These are phyloP conservation scores for Epinotia brunnichana DNA, from an alignment of 2,888 invertebrate species.

Conservation along the genomic window DNA sequence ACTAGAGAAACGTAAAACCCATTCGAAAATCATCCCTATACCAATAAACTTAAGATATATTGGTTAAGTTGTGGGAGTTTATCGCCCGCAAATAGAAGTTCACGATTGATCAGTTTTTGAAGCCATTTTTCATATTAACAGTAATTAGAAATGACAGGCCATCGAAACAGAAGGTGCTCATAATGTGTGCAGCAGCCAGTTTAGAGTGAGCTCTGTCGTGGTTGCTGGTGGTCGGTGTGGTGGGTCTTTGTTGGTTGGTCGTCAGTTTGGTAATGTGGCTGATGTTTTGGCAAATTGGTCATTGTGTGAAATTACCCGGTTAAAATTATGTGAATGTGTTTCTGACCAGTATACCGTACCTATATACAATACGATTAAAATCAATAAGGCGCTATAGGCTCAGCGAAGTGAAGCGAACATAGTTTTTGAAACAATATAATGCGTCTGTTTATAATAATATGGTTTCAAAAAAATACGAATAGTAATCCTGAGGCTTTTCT, in stretches of 20 bases:
- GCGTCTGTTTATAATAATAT: too few relatives aligned
- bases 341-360: too few relatives aligned
- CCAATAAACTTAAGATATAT: background rate
- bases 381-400: too few relatives aligned
- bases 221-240: background rate
- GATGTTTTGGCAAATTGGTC: background rate
- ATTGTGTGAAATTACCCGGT: conserved; percentile 3
- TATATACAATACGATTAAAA: too few relatives aligned
- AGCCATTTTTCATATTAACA: conserved; percentile 48
- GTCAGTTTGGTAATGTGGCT: background rate
- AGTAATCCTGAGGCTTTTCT: too few relatives aligned
- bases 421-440: too few relatives aligned
- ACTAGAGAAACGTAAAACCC: background rate
- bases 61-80: background rate
- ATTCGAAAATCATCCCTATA: conserved; percentile 20
- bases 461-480: too few relatives aligned
- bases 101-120: conserved; percentile 32
- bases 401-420: too few relatives aligned
- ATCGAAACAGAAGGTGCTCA: conserved; percentile 41
- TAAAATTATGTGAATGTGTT: background rate
- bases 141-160: conserved; percentile 52
- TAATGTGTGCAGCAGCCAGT: background rate
- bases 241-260: background rate
- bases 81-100: conserved; percentile 34
- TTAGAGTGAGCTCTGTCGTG: background rate